Conservation (phyloP, 2,113 vertebrate genomes). For the Fukomys damarensis region DNA sequence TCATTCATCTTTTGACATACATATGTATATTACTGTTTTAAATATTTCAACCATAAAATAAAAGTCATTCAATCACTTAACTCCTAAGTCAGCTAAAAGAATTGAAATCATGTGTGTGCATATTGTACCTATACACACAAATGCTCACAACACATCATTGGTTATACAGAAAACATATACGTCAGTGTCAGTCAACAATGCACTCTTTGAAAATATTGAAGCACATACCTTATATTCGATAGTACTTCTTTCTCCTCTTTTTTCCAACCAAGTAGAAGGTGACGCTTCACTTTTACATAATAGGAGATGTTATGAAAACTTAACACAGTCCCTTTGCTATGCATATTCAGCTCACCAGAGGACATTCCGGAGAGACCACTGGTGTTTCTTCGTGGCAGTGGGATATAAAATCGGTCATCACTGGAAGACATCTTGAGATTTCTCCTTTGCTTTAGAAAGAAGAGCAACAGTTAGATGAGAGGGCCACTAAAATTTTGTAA, state of each 20-base stretch:
- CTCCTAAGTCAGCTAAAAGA: conserved; percentile 16
- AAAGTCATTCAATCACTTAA: neutral
- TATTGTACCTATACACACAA: neutral
- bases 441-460: conserved; percentile 21
- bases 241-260: conserved; percentile 82
- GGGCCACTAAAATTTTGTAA: neutral
- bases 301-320: conserved; percentile 88
- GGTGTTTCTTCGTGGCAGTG: conserved; percentile 68
- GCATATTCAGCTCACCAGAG: fast-evolving
- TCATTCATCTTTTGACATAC: too few species aligned
- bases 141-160: neutral
- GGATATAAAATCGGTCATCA: conserved; percentile 67
- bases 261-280: conserved; percentile 75
- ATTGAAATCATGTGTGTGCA: neutral
- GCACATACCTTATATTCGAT: conserved; percentile 85
- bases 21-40: neutral
- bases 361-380: conserved; percentile 50
- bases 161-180: neutral
- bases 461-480: conserved; percentile 21
- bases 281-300: conserved; percentile 82
- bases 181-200: neutral
- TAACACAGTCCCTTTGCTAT: conserved; percentile 55
- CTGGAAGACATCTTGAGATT: conserved; percentile 50
- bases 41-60: neutral
- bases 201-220: neutral